Base-by-base conservation (phyloP, 2,113 vertebrate species). In the Upupa epops region DNA sequence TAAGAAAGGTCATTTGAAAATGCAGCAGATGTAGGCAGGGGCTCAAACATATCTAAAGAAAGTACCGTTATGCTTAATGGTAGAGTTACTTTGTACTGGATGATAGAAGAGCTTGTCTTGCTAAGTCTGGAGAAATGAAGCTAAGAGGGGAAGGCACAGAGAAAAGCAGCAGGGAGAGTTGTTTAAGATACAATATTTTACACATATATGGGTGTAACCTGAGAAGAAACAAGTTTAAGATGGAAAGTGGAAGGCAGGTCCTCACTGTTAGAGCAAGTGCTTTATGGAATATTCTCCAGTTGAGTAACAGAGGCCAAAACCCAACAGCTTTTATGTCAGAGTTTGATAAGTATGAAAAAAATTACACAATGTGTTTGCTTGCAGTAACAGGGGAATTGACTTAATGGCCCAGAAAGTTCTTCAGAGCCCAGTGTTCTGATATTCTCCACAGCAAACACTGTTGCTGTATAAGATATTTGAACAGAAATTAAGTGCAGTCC, bases 341-440 rank as follows among this genome's bases (percentile, higher is more conserved):
- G 13, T 31, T 54, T 63, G 69, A 90, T 58, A 42, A 54, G 45
- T 54, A 36, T 55, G 55, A 81, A 92, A 93, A 95, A 92, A 87
- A 89, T 93, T 89, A 87, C 69, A 79, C 78, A 55, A 83, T 31
- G 46, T 93, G 74, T 93, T 93, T 91, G 82, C 54, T 92, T 93
- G 76, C 68, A 63, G 74, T 85, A 85, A 91, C 95, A 79, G 46
- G 91, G 85, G 94, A 95, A 73, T 85, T 5, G 5, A 87, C 82
- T 95, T 95, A 94, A 95, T 91, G 93, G 81, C 75, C 82, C 71
- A 91, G 78, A 92, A 96, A 89, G 84, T 79, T 94, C 83, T 89
- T 89, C 1, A 0, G 89, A 95, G 74, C 28, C 48, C 36, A 21
- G 22, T 79, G 94, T 76, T 94, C 87, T 66, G 91, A 79, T 82